phyloP scores from a whole-genome alignment of 2,888 invertebrate genomes.

The Caenorhabditis drosophilae region DNA sequence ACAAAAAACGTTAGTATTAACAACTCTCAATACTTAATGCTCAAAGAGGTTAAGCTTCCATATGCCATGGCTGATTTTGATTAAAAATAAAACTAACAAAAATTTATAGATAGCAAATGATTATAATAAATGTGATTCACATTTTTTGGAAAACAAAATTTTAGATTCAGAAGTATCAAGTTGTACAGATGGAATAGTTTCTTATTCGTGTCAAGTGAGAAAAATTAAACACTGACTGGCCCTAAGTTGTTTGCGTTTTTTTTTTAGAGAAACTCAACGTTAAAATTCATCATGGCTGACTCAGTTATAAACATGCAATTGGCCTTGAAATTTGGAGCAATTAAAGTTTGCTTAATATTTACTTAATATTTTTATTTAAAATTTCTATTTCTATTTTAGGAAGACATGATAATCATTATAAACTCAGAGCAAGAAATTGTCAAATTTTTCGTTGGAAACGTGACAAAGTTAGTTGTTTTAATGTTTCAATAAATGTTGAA shows the following conservation, averaged over 20 bases:
- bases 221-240: not conserved
- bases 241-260: too few relatives aligned
- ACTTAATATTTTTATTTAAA: not conserved
- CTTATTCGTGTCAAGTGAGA: constrained; percentile 17
- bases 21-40: not conserved
- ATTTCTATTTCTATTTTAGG: constrained; percentile 7
- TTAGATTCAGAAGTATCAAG: not conserved
- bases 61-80: too few relatives aligned
- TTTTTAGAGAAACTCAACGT: constrained; percentile 22
- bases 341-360: constrained; percentile 6
- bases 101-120: constrained; percentile 9
- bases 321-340: constrained; percentile 22
- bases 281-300: constrained; percentile 24
- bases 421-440: constrained; percentile 26
- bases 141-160: constrained; percentile 1
- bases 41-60: too few relatives aligned
- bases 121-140: constrained; percentile 11
- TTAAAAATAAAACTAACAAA: not conserved
- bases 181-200: constrained; percentile 10
- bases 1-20: constrained; percentile 4
- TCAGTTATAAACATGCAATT: constrained; percentile 8
- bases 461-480: constrained; percentile 10
- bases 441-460: constrained; percentile 13
- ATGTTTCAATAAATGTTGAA: not conserved
- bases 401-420: constrained; percentile 21